phyloP scores from a whole-genome alignment of 2,888 invertebrate species.

The Glyphotaelius pellucidus region DNA sequence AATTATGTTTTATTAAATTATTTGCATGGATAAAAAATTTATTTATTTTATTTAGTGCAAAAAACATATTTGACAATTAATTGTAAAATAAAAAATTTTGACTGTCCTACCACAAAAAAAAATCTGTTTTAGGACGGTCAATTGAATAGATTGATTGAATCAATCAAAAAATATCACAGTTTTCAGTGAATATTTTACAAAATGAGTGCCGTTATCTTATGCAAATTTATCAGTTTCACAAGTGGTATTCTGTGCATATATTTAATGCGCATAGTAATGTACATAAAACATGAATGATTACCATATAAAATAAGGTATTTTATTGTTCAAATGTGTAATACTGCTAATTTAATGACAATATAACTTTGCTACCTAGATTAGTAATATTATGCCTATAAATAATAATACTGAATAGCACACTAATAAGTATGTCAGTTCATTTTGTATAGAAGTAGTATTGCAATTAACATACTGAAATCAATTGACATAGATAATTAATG shows the following conservation, averaged over 20 bases:
- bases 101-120: no score
- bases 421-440: neutral
- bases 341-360: neutral
- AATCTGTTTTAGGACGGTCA: no score
- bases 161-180: no score
- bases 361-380: neutral
- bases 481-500: neutral
- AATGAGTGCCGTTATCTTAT: neutral
- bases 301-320: neutral
- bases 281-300: neutral
- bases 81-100: no score
- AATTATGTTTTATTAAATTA: no score
- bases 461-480: neutral
- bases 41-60: no score
- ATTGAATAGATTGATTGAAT: no score
- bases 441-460: neutral
- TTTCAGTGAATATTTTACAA: no score
- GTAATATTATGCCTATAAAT: neutral
- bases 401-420: neutral
- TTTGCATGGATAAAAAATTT: no score
- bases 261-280: neutral
- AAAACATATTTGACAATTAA: no score
- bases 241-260: neutral
- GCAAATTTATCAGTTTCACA: neutral
- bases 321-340: neutral